Evolutionary conservation across 2,113 vertebrate species (phyloP).

Genomic region (Cheilinus undulatus): DNA sequence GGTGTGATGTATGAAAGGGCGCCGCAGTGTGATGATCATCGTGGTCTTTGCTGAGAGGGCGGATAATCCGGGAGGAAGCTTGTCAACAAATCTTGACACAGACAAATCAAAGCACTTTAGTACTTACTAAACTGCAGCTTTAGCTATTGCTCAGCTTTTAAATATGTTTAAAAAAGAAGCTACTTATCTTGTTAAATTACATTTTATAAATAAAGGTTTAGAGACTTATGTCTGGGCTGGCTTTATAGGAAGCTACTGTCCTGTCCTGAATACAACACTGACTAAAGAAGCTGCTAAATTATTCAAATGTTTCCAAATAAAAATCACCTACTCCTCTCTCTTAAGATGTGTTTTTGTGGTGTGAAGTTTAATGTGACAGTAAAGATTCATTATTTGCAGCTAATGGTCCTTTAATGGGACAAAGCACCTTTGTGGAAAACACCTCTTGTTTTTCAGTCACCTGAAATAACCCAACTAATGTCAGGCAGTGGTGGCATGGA

Average conservation of each 20-base stretch:
- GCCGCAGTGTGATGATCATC: constrained; percentile 1
- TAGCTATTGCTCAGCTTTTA: constrained; percentile 9
- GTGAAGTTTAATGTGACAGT: constrained; percentile 40
- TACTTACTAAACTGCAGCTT: too few relatives aligned
- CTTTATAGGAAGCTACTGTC: constrained; percentile 9
- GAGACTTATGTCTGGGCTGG: background rate
- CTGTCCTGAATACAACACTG: constrained; percentile 17
- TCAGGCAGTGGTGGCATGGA: constrained; percentile 42
- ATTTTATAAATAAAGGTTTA: constrained; percentile 21
- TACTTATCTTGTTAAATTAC: constrained; percentile 3
- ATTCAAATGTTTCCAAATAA: constrained; percentile 60
- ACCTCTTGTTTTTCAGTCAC: constrained; percentile 44
- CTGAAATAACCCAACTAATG: constrained; percentile 53
- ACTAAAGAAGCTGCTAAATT: constrained; percentile 41
- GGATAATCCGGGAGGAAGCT: constrained; percentile 4
- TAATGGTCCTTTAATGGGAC: constrained; percentile 50
- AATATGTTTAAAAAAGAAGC: constrained; percentile 27
- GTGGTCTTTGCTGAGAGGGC: background rate
- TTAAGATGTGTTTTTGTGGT: constrained; percentile 34
- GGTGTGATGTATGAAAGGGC: background rate
- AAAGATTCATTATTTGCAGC: constrained; percentile 57
- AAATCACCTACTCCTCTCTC: constrained; percentile 38
- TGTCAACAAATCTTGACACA: background rate
- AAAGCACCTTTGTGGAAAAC: constrained; percentile 53
- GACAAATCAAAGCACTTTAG: constrained; percentile 9